These are phyloP conservation scores for Tolypeutes matacus DNA, from an alignment of 2,797 vertebrate genomes.

Conservation along the genomic window DNA sequence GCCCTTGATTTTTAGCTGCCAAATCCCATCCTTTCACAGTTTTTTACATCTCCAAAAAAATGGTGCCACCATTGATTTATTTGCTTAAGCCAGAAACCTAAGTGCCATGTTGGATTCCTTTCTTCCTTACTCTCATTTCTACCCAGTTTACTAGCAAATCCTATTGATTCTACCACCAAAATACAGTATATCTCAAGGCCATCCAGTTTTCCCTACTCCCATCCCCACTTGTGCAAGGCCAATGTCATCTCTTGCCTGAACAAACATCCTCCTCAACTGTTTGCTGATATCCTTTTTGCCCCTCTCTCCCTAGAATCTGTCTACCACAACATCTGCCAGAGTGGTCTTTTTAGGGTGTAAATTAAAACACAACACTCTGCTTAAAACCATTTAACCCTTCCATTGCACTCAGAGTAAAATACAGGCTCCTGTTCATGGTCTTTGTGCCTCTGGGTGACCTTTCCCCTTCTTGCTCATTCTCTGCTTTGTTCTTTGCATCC, in stretches of 20 bases:
- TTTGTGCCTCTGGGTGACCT: not conserved
- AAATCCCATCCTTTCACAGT: not conserved
- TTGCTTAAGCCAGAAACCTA: not conserved
- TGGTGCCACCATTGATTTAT: not conserved
- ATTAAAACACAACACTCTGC: not conserved
- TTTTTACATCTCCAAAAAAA: not conserved
- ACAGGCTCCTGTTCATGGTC: not conserved
- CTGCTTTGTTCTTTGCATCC: not conserved
- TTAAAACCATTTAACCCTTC: not conserved
- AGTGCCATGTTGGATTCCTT: not conserved
- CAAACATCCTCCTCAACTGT: not conserved
- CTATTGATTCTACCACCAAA: not conserved
- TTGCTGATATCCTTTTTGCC: not conserved
- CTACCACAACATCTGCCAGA: not conserved
- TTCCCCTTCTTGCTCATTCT: not conserved
- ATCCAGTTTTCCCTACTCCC: not conserved
- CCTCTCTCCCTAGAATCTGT: not conserved
- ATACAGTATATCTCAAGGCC: not conserved
- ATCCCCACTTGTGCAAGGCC: not conserved
- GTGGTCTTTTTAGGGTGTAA: not conserved
- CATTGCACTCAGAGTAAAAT: not conserved
- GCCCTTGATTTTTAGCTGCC: not conserved
- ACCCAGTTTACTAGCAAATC: not conserved
- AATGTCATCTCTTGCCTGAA: not conserved
- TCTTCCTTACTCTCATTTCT: not conserved